These are phyloP conservation scores for Dascillus cervinus DNA, from an alignment of 2,888 invertebrate species.

Conservation along the genomic window DNA sequence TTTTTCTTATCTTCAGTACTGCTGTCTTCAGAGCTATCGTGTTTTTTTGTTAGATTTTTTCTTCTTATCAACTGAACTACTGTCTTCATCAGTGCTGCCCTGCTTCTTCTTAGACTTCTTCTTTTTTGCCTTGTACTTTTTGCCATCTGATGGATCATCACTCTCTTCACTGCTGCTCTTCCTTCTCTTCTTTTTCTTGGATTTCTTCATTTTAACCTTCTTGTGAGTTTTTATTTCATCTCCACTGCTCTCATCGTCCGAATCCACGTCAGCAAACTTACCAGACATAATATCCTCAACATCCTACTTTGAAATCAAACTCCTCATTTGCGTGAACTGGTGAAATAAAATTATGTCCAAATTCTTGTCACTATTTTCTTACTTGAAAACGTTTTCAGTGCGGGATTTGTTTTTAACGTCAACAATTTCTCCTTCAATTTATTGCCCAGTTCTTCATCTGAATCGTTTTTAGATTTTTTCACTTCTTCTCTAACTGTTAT, in stretches of 20 bases:
- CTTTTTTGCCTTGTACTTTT: background rate
- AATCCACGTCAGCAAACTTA: constrained; percentile 38
- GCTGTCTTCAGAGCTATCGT: constrained; percentile 1
- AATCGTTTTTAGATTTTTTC: constrained; percentile 24
- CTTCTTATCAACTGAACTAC: too few relatives aligned
- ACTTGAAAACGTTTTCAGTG: constrained; percentile 17
- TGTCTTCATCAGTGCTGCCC: constrained; percentile 2
- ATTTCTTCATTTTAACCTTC: constrained; percentile 14
- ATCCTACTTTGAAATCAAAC: constrained; percentile 42
- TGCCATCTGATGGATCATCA: background rate
- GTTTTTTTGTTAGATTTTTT: constrained; percentile 11
- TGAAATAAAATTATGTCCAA: constrained; percentile 63
- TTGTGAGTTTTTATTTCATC: constrained; percentile 24
- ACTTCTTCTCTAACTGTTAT: too few relatives aligned
- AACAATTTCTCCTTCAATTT: constrained; percentile 32
- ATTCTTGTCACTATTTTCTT: constrained; percentile 36
- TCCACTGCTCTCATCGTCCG: constrained; percentile 29
- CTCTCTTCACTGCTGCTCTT: constrained; percentile 1
- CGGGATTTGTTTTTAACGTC: constrained; percentile 20
- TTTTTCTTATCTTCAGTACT: constrained; percentile 4
- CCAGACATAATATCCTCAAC: constrained; percentile 39
- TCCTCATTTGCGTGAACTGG: constrained; percentile 61
- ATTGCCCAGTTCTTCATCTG: constrained; percentile 30
- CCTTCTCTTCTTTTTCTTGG: constrained; percentile 11
- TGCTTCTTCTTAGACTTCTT: constrained; percentile 8